Evolutionary conservation across 2,888 invertebrate species (phyloP).

Genomic region (Polymixis lichenea): DNA sequence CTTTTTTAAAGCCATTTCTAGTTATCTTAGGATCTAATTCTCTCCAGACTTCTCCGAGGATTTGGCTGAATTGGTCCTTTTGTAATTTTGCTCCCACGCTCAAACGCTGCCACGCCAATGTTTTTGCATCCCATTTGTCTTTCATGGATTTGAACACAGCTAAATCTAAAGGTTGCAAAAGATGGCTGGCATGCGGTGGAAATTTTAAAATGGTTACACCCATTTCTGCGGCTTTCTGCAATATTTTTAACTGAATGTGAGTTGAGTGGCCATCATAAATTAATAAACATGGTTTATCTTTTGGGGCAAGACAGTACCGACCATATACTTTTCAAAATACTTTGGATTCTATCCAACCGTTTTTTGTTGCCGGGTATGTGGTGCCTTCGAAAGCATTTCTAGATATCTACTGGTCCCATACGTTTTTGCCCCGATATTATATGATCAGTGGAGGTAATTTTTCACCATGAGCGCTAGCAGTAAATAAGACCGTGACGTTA

Average conservation of each 20-base stretch:
- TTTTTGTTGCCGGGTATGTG: conserved; percentile 64
- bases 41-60: conserved; percentile 17
- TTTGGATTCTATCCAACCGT: conserved; percentile 70
- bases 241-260: conserved; percentile 19
- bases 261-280: conserved; percentile 31
- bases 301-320: conserved; percentile 4
- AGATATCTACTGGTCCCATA: conserved; percentile 75
- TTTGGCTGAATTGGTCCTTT: conserved; percentile 36
- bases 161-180: conserved; percentile 63
- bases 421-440: too few relatives aligned
- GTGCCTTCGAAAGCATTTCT: conserved; percentile 65
- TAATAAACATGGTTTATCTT: conserved; percentile 35
- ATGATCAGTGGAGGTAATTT: too few relatives aligned
- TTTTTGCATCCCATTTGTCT: conserved; percentile 52
- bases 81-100: conserved; percentile 19
- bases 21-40: conserved; percentile 22
- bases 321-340: conserved; percentile 33
- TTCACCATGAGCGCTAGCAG: too few relatives aligned
- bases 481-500: too few relatives aligned
- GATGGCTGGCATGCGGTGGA: conserved; percentile 35
- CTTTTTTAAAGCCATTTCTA: conserved; percentile 23
- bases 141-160: conserved; percentile 65
- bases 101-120: conserved; percentile 8
- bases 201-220: conserved; percentile 28
- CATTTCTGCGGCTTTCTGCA: conserved; percentile 14